Conservation (phyloP, 1,140 invertebrate genomes). For the Drosophila obscura region DNA sequence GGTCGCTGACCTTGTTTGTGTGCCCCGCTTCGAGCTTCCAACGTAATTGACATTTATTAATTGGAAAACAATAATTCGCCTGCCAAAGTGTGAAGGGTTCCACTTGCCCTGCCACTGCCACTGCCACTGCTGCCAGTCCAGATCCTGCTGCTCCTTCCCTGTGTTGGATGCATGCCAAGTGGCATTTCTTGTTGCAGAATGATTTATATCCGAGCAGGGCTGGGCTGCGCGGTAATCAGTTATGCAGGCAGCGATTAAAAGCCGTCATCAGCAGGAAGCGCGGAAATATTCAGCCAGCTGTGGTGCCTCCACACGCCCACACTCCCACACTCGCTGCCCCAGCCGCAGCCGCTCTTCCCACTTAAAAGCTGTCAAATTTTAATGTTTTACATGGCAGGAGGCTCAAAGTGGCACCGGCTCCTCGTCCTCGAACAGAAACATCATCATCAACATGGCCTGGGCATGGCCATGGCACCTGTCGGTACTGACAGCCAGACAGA, state of each 20-base stretch:
- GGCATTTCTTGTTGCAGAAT: conserved; percentile 48
- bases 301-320: background rate
- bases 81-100: conserved; percentile 45
- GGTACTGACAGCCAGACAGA: conserved; percentile 11
- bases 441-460: conserved; percentile 21
- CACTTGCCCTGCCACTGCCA: background rate
- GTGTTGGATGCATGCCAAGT: conserved; percentile 55
- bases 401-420: conserved; percentile 60
- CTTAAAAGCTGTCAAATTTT: conserved; percentile 80
- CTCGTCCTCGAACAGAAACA: conserved; percentile 21
- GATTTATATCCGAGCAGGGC: conserved; percentile 58
- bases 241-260: conserved; percentile 72
- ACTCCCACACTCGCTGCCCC: background rate
- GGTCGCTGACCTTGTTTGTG: conserved; percentile 67
- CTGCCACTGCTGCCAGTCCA: background rate
- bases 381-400: conserved; percentile 75
- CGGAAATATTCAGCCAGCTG: conserved; percentile 56
- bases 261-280: conserved; percentile 63
- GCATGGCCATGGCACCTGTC: conserved; percentile 67
- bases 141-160: background rate
- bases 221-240: conserved; percentile 43
- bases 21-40: conserved; percentile 21
- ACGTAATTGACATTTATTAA: conserved; percentile 83
- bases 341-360: conserved; percentile 29
- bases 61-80: conserved; percentile 82